Evolutionary conservation across 2,113 vertebrate genomes (phyloP).

Genomic region (Leucoraja erinaceus): DNA sequence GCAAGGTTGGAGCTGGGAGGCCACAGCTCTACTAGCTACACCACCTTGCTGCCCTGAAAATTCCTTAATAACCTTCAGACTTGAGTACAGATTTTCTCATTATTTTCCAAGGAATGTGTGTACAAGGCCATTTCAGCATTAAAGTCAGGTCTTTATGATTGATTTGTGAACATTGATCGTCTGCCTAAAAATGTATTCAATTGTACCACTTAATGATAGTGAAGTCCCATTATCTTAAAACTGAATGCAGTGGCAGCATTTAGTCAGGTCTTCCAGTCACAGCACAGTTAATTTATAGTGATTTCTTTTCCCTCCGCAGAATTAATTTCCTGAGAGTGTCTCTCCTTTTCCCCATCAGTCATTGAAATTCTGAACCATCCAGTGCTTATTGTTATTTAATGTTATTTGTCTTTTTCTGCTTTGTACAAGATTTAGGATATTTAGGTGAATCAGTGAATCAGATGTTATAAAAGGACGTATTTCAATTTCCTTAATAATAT

Average conservation of each 20-base stretch:
- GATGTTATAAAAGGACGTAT: not conserved
- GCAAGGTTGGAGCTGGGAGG: too few relatives aligned
- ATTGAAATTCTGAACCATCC: not conserved
- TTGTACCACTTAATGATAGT: not conserved
- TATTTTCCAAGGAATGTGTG: not conserved
- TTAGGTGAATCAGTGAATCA: not conserved
- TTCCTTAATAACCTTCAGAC: not conserved
- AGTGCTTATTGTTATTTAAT: not conserved
- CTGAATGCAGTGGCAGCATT: not conserved
- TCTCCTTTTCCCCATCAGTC: not conserved
- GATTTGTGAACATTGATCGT: not conserved
- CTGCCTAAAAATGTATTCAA: constrained; percentile 10
- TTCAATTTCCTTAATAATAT: not conserved
- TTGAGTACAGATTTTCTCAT: not conserved
- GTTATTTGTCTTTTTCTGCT: not conserved
- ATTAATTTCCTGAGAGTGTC: not conserved
- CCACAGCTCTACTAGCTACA: too few relatives aligned
- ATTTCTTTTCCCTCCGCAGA: not conserved
- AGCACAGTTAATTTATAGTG: not conserved
- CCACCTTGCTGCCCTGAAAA: not conserved
- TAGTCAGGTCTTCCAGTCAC: not conserved
- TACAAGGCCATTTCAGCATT: not conserved
- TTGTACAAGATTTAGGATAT: not conserved
- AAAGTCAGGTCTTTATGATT: not conserved
- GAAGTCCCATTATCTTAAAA: not conserved